phyloP scores from a whole-genome alignment of 2,888 invertebrate species.

The Sisyra nigra region DNA sequence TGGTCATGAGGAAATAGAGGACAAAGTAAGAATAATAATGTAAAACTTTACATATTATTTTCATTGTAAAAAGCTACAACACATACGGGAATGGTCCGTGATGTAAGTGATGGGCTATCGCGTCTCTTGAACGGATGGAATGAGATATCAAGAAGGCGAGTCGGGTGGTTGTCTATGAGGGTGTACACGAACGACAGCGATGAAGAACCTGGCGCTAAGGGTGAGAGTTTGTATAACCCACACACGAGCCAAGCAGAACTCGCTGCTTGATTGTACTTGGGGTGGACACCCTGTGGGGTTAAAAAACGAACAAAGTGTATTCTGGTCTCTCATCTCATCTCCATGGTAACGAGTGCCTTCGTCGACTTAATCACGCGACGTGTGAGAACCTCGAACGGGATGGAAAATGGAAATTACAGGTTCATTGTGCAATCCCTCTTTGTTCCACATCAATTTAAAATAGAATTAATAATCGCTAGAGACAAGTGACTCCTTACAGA shows the following conservation, averaged over 20 bases:
- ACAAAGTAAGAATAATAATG: too few species aligned
- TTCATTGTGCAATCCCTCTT: too few species aligned
- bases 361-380: background rate
- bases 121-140: background rate
- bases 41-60: too few species aligned
- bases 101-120: background rate
- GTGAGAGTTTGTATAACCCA: conserved; percentile 2
- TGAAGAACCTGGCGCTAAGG: background rate
- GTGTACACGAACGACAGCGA: background rate
- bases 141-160: background rate
- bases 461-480: too few species aligned
- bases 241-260: background rate
- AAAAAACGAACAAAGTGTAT: conserved; percentile 7
- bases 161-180: background rate
- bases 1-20: too few species aligned
- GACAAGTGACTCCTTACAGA: too few species aligned
- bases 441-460: too few species aligned
- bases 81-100: background rate
- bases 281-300: conserved; percentile 8
- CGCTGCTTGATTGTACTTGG: conserved; percentile 6
- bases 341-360: conserved; percentile 29
- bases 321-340: conserved; percentile 31
- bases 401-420: too few species aligned
- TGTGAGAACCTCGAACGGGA: too few species aligned
- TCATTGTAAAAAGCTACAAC: too few species aligned